Conservation (phyloP, 1,140 invertebrate species). For the Aphelenchoides avenae region DNA sequence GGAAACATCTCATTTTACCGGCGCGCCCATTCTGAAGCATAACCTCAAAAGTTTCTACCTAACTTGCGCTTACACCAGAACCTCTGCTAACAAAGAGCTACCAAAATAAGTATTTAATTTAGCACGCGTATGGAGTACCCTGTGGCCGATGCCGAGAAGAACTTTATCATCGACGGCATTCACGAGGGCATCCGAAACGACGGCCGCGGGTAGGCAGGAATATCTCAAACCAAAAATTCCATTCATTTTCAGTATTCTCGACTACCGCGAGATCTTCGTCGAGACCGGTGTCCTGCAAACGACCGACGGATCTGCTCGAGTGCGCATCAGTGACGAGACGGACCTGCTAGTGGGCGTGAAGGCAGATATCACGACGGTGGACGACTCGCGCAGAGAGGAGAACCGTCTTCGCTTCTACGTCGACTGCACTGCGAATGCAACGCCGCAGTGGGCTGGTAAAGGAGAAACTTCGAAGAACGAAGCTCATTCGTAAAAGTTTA, state of each 20-base stretch:
- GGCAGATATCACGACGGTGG: constrained; percentile 25
- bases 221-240: neutral
- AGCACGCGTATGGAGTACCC: neutral
- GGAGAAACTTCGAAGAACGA: neutral
- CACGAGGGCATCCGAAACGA: constrained; percentile 33
- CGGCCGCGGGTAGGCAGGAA: constrained; percentile 16
- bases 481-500: neutral
- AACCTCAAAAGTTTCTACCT: no score
- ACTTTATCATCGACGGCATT: constrained; percentile 31
- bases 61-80: no score
- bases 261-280: constrained; percentile 23
- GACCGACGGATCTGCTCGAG: constrained; percentile 29
- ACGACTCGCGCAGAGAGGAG: neutral
- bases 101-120: constrained; percentile 11
- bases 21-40: no score
- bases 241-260: constrained; percentile 14
- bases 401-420: constrained; percentile 32
- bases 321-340: constrained; percentile 25
- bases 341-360: constrained; percentile 32
- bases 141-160: constrained; percentile 29
- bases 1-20: no score
- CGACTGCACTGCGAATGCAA: constrained; percentile 23
- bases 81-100: no score
- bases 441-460: constrained; percentile 22
- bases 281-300: constrained; percentile 23